phyloP scores from a whole-genome alignment of 2,113 vertebrate species.

The Callocephalon fimbriatum region DNA sequence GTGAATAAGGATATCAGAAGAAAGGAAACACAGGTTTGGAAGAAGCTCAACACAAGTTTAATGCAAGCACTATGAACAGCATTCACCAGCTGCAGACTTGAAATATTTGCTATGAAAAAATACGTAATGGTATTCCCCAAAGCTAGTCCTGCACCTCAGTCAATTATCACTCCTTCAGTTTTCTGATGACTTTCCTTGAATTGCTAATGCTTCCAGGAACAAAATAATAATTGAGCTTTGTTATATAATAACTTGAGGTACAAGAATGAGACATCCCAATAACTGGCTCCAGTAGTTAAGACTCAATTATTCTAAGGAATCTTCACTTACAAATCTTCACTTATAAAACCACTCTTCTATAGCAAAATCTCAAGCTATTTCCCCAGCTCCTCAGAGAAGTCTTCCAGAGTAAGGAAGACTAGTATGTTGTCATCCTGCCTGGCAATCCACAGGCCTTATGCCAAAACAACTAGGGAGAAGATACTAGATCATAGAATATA shows the following conservation, averaged over 20 bases:
- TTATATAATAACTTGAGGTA: background rate
- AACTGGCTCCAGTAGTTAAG: background rate
- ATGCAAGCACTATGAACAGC: background rate
- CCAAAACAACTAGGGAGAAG: background rate
- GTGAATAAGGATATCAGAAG: background rate
- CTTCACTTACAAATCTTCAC: background rate
- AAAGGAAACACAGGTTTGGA: background rate
- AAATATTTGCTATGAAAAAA: background rate
- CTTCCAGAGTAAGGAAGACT: background rate
- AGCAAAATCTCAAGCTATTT: background rate
- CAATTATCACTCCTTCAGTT: background rate
- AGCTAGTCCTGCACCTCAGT: background rate
- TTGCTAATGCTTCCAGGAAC: background rate
- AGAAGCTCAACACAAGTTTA: background rate
- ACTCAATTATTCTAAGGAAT: background rate
- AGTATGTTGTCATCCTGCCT: background rate
- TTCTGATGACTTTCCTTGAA: background rate
- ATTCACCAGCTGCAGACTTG: background rate
- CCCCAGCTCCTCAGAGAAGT: background rate
- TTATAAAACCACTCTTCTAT: background rate
- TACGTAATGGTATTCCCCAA: background rate
- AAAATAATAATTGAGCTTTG: background rate
- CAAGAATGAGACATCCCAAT: background rate
- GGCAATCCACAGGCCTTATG: background rate
- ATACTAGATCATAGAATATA: background rate